Evolutionary conservation across 2,113 vertebrate species (phyloP), one percentile per base, ranked within the genome.

Genomic region (Austrofundulus limnaeus): DNA sequence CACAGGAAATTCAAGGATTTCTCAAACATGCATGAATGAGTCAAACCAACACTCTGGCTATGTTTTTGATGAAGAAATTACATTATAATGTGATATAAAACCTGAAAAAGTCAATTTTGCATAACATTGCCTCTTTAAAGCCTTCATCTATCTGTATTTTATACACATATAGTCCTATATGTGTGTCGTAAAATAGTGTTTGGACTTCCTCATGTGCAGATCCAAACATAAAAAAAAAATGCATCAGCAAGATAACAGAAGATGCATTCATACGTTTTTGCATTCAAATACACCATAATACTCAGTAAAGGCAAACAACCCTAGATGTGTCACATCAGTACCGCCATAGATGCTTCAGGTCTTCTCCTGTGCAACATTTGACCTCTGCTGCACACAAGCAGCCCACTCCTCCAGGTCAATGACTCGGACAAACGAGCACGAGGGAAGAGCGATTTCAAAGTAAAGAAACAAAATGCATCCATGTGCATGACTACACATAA

Each of bases 321-420:
- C 39, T 17, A 53, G 46, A 49, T 58, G 11, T 57, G 24, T n/a
- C 23, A 23, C 49, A 71, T 61, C 23, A 53, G 25, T 16, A 52
- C 34, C 23, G 55, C 52, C 31, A 28, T 64, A 61, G n/a, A 42
- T 43, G 34, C 64, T 59, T 48, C 19, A 20, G 4, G 47, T 64
- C 25, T 42, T 72, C 47, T 58, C 34, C 37, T 61, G 66, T 62
- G 52, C 54, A 72, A 52, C 52, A 21, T 69, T 37, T 68, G 59
- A 68, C 62, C 75, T 76, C 66, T 49, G 50, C 63, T 65, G 47
- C 54, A 70, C 31, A 34, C 31, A 31, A 38, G 11, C 39, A 11
- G 20, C 51, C 52, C 61, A 55, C 28, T 38, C 75, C 46, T 62
- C 23, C 37, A 41, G 55, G 46, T 63, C 4, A 46, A n/a, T 15